phyloP scores from a whole-genome alignment of 2,113 vertebrate species.

The Diphyllodes magnificus region DNA sequence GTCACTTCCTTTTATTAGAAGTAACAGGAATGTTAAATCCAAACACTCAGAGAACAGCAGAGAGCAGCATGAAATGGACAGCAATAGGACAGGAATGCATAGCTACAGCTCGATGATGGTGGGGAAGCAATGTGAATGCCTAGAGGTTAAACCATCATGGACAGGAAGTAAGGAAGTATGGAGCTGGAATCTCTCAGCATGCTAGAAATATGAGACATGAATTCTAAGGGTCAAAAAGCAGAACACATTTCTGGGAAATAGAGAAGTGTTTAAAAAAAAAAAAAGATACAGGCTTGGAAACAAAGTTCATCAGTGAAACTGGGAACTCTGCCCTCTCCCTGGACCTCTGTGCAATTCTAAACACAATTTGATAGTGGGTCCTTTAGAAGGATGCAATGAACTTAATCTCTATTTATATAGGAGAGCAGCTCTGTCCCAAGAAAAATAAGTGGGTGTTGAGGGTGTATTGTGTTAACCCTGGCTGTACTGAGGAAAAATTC shows the following conservation, averaged over 20 bases:
- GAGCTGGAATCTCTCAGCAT: background rate
- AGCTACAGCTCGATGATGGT: rapidly evolving
- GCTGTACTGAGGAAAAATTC: background rate
- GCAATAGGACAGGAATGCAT: background rate
- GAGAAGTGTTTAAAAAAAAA: background rate
- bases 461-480: background rate
- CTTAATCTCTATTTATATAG: background rate
- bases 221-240: background rate
- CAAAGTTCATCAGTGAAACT: constrained; percentile 6
- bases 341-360: background rate
- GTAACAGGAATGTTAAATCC: background rate
- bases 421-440: background rate
- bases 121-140: background rate
- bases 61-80: background rate
- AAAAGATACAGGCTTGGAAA: background rate
- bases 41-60: background rate
- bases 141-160: background rate
- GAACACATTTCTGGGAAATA: constrained; percentile 40
- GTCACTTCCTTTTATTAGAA: background rate
- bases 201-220: background rate
- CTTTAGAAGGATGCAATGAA: background rate
- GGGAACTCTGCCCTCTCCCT: background rate
- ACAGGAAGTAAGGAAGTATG: background rate
- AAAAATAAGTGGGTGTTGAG: background rate
- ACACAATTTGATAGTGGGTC: background rate